phyloP scores from a whole-genome alignment of 2,888 invertebrate genomes.

The Stegophylla sp. region DNA sequence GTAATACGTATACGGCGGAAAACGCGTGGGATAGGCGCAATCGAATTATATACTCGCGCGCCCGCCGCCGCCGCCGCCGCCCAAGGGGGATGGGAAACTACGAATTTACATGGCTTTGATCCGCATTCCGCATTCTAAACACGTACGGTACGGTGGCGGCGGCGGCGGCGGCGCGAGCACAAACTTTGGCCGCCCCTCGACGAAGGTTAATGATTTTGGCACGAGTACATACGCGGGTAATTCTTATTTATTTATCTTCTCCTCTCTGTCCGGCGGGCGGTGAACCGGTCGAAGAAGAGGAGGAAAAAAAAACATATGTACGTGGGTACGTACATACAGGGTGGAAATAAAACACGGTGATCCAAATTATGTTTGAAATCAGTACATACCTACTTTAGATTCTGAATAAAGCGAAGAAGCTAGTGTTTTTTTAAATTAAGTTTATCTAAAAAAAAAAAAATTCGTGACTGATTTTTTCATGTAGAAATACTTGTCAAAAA shows the following conservation, averaged over 20 bases:
- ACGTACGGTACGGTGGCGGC: constrained; percentile 54
- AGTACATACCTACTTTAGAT: no score
- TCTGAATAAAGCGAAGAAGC: no score
- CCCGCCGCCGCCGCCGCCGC: no score
- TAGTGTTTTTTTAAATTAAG: no score
- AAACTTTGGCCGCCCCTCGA: constrained; percentile 24
- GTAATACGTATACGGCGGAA: not conserved
- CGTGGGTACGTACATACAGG: no score
- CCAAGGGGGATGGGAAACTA: constrained; percentile 51
- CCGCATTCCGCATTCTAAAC: constrained; percentile 46
- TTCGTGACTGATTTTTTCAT: no score
- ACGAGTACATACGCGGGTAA: constrained; percentile 44
- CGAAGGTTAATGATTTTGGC: constrained; percentile 56
- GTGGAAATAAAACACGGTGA: no score
- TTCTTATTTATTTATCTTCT: constrained; percentile 44
- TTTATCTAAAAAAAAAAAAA: no score
- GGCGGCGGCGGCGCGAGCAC: no score
- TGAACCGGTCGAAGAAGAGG: not conserved
- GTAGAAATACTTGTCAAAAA: no score
- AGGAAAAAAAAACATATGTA: constrained; percentile 8
- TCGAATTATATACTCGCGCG: constrained; percentile 58
- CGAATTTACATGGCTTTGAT: constrained; percentile 59
- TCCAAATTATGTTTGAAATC: no score
- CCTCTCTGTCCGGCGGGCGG: no score
- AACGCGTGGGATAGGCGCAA: constrained; percentile 49